phyloP scores from a whole-genome alignment of 2,797 vertebrate species.

The Heliangelus exortis region DNA sequence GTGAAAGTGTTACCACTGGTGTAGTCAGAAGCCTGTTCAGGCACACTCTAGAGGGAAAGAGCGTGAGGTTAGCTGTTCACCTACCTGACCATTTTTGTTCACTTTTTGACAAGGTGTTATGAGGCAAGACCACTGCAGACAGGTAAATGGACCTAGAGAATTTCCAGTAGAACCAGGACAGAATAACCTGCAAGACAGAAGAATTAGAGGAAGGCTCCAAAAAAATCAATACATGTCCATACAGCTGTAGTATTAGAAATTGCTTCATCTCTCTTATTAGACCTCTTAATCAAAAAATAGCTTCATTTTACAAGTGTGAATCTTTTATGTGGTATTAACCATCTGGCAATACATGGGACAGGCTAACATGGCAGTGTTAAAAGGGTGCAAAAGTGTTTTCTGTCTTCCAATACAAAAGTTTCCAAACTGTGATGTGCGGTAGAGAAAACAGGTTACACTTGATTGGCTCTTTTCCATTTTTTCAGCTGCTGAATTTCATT shows the following conservation, averaged over 20 bases:
- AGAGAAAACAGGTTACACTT: not conserved
- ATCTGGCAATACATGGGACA: fast-evolving
- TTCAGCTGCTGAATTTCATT: slow-evolving; percentile 41
- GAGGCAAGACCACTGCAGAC: not conserved
- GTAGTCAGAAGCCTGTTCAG: not conserved
- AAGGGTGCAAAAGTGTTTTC: not conserved
- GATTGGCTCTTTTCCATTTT: not conserved
- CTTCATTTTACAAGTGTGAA: not conserved
- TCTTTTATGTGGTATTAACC: not conserved
- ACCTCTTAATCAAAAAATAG: not conserved
- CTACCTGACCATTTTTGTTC: not conserved
- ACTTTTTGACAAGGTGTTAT: not conserved
- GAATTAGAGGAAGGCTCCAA: not conserved
- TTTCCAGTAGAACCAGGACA: not conserved
- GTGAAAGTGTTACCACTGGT: not conserved
- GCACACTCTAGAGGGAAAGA: not conserved
- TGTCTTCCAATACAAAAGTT: not conserved
- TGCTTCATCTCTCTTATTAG: not conserved
- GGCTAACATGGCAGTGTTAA: not conserved
- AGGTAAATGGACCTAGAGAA: not conserved
- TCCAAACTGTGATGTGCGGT: not conserved
- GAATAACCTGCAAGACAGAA: not conserved
- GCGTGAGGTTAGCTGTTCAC: not conserved
- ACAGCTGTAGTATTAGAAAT: not conserved
- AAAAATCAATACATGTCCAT: not conserved